Conservation (phyloP, 2,113 vertebrate species). For the Rhegmatorhina hoffmannsi region DNA sequence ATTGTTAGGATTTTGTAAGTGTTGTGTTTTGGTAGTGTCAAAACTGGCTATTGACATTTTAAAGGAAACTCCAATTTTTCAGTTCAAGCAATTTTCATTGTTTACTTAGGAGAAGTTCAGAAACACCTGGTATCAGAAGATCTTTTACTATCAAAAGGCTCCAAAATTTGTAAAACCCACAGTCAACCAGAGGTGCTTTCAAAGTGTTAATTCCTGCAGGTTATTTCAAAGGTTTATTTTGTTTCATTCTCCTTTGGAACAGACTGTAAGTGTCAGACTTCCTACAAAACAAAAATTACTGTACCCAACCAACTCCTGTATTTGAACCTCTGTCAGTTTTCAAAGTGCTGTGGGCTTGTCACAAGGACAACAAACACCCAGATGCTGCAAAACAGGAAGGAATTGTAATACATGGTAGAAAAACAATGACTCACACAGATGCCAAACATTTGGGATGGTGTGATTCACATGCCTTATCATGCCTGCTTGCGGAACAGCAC, state of each 20-base stretch:
- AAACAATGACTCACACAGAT: slow-evolving; percentile 53
- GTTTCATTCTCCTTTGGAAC: not conserved
- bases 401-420: slow-evolving; percentile 33
- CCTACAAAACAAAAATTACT: not conserved
- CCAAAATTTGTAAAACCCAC: not conserved
- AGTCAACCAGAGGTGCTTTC: not conserved
- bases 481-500: not conserved
- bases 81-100: not conserved
- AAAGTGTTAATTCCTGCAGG: not conserved
- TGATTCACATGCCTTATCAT: slow-evolving; percentile 41
- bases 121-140: not conserved
- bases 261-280: not conserved
- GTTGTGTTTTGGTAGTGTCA: not conserved
- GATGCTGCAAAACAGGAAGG: slow-evolving; percentile 61
- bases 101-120: not conserved
- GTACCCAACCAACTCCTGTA: not conserved
- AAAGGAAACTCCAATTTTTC: not conserved
- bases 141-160: not conserved
- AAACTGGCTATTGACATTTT: not conserved
- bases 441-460: not conserved
- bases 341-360: not conserved
- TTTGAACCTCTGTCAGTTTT: not conserved
- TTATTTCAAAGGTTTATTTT: not conserved
- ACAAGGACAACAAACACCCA: not conserved
- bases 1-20: not conserved